Base-by-base conservation (phyloP, 2,113 vertebrate species). In the Daubentonia madagascariensis region DNA sequence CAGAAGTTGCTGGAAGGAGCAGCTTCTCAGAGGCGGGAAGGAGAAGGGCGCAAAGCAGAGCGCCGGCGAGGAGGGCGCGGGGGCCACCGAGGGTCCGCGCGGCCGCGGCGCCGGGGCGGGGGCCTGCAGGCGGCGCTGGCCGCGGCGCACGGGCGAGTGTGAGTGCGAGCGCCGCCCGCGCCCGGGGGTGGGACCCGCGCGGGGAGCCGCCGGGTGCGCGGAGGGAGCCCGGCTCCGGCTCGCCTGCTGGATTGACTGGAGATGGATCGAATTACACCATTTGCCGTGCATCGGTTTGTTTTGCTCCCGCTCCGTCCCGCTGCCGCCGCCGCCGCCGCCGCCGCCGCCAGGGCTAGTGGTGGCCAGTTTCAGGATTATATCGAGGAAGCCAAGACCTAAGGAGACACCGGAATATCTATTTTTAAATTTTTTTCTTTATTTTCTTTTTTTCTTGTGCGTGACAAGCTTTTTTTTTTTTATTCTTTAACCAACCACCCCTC, bases 231-330 rank as follows among this genome's bases (percentile, higher is more conserved):
- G 98, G 73, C 97, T 91, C 90, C 59, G 95, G 97, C 98, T 97
- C 98, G 95, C 96, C 98, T 97, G 98, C 98, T 89, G 99, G 99
- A 99, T 98, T 98, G 99, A 98, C 98, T 98, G 98, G 98, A 98
- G 98, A 99, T 98, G 99, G 99, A 98, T 99, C 99, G 99, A 98
- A 98, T 99, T 99, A 99, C 99, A 99, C 98, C 99, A 98, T 99
- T 99, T 98, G 99, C 99, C 97, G 98, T 96, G 98, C 98, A 95
- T 98, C 99, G 98, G 98, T 99, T 99, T 99, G 99, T 99, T 99
- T 99, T 99, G 98, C 99, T 99, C 97, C 93, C 93, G 97, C 98
- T 97, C 96, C 88, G 93, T 96, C 97, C 97, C 85, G 87, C 96
- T 23, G 97, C 95, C 91, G 98, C 98, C 98, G 98, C 94, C 94